Percentiles rank a stretch among this genome's conserved stretches.
Conservation (phyloP, 2,888 invertebrate genomes). For the Conus canariensis region DNA sequence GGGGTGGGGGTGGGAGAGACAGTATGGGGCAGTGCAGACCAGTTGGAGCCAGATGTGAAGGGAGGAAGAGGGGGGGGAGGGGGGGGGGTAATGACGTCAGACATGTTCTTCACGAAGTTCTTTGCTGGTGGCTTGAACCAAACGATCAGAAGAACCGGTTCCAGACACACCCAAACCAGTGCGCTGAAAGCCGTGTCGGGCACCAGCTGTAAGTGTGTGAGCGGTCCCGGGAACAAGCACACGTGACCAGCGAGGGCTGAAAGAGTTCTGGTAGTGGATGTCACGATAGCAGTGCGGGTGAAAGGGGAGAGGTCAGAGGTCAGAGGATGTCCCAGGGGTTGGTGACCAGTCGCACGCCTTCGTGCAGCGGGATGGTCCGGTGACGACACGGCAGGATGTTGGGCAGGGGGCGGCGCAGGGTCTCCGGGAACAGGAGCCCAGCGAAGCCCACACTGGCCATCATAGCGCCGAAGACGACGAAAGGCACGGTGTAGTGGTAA, state of each 20-base stretch:
- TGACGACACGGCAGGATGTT: slow-evolving; percentile 70
- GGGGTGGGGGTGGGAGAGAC: too few species aligned
- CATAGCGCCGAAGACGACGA: slow-evolving; percentile 66
- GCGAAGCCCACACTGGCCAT: slow-evolving; percentile 66
- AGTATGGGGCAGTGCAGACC: too few species aligned
- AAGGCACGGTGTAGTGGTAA: slow-evolving; percentile 69
- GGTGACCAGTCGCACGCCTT: slow-evolving; percentile 51
- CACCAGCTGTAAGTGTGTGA: background rate
- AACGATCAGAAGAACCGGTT: too few species aligned
- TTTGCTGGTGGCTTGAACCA: background rate
- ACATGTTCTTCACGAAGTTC: too few species aligned
- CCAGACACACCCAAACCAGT: too few species aligned
- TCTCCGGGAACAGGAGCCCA: slow-evolving; percentile 66
- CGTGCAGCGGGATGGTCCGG: slow-evolving; percentile 60
- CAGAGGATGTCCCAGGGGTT: slow-evolving; percentile 52
- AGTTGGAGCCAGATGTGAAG: too few species aligned
- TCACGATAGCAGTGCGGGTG: background rate
- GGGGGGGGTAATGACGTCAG: too few species aligned
- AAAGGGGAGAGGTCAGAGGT: slow-evolving; percentile 4
- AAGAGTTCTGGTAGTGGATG: slow-evolving; percentile 19
- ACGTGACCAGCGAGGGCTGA: background rate
- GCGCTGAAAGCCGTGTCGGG: too few species aligned
- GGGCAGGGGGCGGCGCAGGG: slow-evolving; percentile 59
- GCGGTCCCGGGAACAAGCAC: too few species aligned
- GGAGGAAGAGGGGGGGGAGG: too few species aligned